These are phyloP conservation scores for Bicyclus anynana DNA, from an alignment of 1,140 invertebrate species.

Conservation along the genomic window DNA sequence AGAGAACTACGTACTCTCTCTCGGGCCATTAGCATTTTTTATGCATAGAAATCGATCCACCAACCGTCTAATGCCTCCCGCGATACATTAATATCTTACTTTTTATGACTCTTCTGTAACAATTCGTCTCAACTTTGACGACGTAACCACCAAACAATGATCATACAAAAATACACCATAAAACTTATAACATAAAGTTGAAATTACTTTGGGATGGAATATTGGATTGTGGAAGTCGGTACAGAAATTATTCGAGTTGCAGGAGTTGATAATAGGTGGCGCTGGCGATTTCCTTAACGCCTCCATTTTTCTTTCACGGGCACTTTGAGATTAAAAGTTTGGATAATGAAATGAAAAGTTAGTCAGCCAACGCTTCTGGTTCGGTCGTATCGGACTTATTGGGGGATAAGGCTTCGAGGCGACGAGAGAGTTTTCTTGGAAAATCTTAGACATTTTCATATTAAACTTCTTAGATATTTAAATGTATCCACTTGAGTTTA, in stretches of 20 bases:
- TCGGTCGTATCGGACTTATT: constrained; percentile 50
- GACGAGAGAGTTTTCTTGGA: constrained; percentile 5
- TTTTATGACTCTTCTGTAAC: constrained; percentile 76
- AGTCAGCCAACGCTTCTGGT: constrained; percentile 36
- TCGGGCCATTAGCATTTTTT: constrained; percentile 75
- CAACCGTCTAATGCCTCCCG: constrained; percentile 74
- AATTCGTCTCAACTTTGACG: constrained; percentile 48
- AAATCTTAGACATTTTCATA: constrained; percentile 1
- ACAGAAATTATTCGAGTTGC: constrained; percentile 54
- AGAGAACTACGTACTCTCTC: constrained; percentile 53
- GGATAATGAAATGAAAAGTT: constrained; percentile 75
- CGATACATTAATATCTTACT: constrained; percentile 78
- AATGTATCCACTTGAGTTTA: not conserved
- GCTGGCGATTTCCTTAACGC: constrained; percentile 74
- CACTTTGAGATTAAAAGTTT: constrained; percentile 78
- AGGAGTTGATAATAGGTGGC: constrained; percentile 74
- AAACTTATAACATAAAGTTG: not conserved
- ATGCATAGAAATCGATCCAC: constrained; percentile 75
- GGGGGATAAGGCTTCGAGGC: constrained; percentile 31
- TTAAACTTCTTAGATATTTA: not conserved
- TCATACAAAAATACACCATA: constrained; percentile 19
- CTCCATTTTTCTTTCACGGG: constrained; percentile 75
- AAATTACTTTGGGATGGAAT: not conserved
- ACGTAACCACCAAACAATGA: constrained; percentile 32
- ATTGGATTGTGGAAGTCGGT: constrained; percentile 14